phyloP scores from a whole-genome alignment of 1,140 invertebrate species.

The Pinna nobilis region DNA sequence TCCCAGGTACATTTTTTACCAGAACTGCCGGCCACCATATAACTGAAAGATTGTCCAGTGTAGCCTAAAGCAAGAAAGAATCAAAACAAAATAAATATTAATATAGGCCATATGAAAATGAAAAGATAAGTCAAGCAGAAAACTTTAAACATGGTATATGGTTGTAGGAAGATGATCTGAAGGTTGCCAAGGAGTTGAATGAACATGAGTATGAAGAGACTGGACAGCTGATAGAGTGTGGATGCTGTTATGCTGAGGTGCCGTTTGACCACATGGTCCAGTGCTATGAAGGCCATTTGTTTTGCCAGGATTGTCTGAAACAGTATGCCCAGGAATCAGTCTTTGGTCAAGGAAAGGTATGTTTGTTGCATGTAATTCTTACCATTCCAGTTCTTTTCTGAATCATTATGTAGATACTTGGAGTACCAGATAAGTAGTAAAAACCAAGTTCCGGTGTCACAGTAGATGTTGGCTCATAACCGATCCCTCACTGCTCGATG shows the following conservation, averaged over 20 bases:
- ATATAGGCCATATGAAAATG: not conserved
- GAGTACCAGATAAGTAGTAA: no score
- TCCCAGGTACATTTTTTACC: no score
- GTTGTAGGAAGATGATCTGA: constrained; percentile 44
- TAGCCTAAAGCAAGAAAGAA: no score
- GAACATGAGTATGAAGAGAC: constrained; percentile 55
- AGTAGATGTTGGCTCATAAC: no score
- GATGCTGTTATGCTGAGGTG: constrained; percentile 64
- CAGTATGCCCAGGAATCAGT: constrained; percentile 65
- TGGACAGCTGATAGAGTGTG: constrained; percentile 67
- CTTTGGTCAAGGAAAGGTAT: constrained; percentile 68
- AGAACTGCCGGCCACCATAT: no score
- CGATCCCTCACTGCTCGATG: no score
- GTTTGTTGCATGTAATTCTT: not conserved
- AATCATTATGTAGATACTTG: no score
- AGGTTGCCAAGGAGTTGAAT: constrained; percentile 47
- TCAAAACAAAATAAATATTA: not conserved
- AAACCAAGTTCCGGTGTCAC: no score
- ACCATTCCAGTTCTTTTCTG: not conserved
- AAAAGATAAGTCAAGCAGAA: not conserved
- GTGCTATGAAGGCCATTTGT: constrained; percentile 69
- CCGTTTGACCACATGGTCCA: constrained; percentile 67
- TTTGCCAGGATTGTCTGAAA: constrained; percentile 64
- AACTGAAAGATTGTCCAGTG: not conserved
- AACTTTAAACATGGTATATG: not conserved